A percentile compares a stretch with the other conserved stretches of the same genome.
Evolutionary conservation across 2,113 vertebrate species (phyloP).

Genomic region (Pterocles gutturalis): DNA sequence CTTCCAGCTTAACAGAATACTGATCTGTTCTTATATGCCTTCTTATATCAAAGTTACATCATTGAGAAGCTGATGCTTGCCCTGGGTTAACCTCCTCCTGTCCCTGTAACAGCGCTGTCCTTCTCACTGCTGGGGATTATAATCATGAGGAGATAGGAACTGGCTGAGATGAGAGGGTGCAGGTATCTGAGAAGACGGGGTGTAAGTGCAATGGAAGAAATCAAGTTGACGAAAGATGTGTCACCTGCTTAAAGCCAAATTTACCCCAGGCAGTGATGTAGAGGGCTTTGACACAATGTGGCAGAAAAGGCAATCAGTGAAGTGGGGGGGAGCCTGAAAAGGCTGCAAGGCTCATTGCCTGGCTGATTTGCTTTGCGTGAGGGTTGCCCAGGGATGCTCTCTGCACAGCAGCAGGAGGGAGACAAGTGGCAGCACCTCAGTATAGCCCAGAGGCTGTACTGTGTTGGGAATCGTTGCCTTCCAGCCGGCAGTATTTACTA

Average conservation of each 20-base stretch:
- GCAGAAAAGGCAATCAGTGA: neutral
- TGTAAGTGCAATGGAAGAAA: neutral
- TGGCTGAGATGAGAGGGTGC: neutral
- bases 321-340: neutral
- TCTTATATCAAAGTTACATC: neutral
- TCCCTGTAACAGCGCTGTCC: no score
- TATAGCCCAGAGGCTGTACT: neutral
- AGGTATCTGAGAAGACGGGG: neutral
- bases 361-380: neutral
- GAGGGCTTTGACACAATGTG: neutral
- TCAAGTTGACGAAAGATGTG: neutral
- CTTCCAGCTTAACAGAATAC: neutral
- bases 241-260: neutral
- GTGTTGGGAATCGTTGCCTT: neutral
- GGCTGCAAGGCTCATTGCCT: neutral
- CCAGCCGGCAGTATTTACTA: neutral
- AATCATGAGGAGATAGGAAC: neutral
- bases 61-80: neutral
- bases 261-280: neutral
- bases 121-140: neutral
- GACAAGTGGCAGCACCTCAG: neutral
- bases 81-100: neutral
- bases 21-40: neutral
- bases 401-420: neutral
- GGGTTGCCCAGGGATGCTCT: neutral